A percentile compares a stretch with the other conserved stretches of the same genome.
These are phyloP conservation scores for Euproctis similis DNA, from an alignment of 2,888 invertebrate species.

Conservation along the genomic window DNA sequence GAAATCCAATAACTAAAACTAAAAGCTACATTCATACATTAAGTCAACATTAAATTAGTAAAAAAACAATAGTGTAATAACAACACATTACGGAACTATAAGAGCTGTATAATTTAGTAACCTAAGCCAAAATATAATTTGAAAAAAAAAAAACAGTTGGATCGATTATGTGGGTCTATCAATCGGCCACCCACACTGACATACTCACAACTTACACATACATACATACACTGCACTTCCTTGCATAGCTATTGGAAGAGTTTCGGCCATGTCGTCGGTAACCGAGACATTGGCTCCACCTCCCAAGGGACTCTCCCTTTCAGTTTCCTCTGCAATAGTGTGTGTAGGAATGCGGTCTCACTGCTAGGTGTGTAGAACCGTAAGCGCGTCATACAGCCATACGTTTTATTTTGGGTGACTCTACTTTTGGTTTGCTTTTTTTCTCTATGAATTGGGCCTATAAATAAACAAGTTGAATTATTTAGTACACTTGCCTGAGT, in stretches of 20 bases:
- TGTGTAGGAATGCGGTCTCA: slow-evolving; percentile 31
- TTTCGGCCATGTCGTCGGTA: slow-evolving; percentile 61
- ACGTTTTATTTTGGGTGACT: slow-evolving; percentile 46
- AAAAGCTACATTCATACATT: too few species aligned
- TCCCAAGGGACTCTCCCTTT: slow-evolving; percentile 74
- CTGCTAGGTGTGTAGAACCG: slow-evolving; percentile 35
- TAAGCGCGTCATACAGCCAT: slow-evolving; percentile 32
- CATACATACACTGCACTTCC: slow-evolving; percentile 60
- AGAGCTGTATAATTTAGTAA: too few species aligned
- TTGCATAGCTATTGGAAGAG: slow-evolving; percentile 67
- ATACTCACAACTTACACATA: slow-evolving; percentile 19
- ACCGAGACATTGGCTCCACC: slow-evolving; percentile 70
- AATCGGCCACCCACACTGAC: slow-evolving; percentile 41
- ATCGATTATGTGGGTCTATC: slow-evolving; percentile 36
- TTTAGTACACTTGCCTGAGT: slow-evolving; percentile 8
- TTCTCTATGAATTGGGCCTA: slow-evolving; percentile 42
- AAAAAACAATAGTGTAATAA: too few species aligned
- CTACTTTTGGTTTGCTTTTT: slow-evolving; percentile 31
- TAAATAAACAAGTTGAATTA: slow-evolving; percentile 18
- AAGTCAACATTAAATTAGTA: too few species aligned
- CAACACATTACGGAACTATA: too few species aligned
- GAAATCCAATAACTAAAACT: too few species aligned
- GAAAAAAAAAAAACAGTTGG: slow-evolving; percentile 31
- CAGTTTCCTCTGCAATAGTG: slow-evolving; percentile 30
- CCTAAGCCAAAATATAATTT: too few species aligned